Evolutionary conservation across 2,113 vertebrate genomes (phyloP), one percentile per base, ranked within the genome.

Genomic region (Tyrannus savana): DNA sequence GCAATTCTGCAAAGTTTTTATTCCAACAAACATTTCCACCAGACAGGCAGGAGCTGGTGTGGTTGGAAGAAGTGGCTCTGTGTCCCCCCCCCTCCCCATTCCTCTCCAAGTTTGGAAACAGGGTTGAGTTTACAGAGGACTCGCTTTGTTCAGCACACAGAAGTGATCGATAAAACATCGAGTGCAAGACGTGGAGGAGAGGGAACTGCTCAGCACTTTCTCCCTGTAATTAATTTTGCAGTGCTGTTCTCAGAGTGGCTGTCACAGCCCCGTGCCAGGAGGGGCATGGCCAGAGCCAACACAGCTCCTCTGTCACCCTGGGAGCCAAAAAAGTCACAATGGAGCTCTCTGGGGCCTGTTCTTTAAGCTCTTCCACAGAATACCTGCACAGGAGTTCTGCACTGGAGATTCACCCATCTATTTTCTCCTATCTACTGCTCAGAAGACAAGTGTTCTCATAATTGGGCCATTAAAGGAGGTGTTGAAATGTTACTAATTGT

Each of bases 401-500:
- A 4, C 0, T 88, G 73, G 64, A 93, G 93, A 83, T 90, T 92
- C 93, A 80, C 94, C 96, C 96, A 97, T 98, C 96, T 96, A 98
- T 98, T 97, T 97, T 85, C 93, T 90, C 68, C 86, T 95, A 84
- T 95, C 92, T 86, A 6, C 69, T 39, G 89, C 58, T 49, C 30
- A 24, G 64, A 84, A 97, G 97, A 97, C 96, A 97, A 97, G 95
- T 86, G 91, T 90, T 96, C 96, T 92, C 93, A 95, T 98, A 98
- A 98, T 98, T 97, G 97, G 96, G 93, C 94, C 96, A 97, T 98
- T 98, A 98, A 97, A 97, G 96, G 94, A 97, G 96, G 97, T 98
- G 98, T 98, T 98, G 97, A 97, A 97, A 98, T 98, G 97, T 97
- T 98, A 92, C 98, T 98, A 98, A 98, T 98, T 98, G 98, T 98